These are phyloP conservation scores for Eublepharis macularius DNA, from an alignment of 2,113 vertebrate species.

Conservation along the genomic window DNA sequence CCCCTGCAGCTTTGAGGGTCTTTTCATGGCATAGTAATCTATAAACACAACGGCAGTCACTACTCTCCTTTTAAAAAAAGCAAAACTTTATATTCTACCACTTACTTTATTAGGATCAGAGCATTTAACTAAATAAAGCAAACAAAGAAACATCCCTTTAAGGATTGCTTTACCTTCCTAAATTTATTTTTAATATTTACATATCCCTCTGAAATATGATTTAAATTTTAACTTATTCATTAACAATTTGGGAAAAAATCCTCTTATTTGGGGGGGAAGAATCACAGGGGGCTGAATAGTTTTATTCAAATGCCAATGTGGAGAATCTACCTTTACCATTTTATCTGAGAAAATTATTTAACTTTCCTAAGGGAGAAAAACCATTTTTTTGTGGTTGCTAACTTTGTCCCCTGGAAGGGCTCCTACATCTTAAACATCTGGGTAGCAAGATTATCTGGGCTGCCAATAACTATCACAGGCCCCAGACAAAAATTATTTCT, in stretches of 20 bases:
- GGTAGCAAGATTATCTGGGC: no score
- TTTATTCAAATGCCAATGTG: neutral
- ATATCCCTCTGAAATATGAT: conserved; percentile 14
- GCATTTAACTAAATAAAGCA: conserved; percentile 80
- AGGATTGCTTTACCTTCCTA: conserved; percentile 19
- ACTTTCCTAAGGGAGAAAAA: conserved; percentile 16
- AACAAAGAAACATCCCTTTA: neutral
- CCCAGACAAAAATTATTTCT: no score
- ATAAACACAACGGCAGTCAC: conserved; percentile 84
- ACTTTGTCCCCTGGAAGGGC: neutral
- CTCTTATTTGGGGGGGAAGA: neutral
- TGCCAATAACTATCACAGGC: no score
- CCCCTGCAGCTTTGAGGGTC: conserved; percentile 81
- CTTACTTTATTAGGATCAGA: conserved; percentile 73
- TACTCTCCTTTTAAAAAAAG: conserved; percentile 67
- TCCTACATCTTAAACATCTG: neutral
- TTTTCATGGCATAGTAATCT: conserved; percentile 81
- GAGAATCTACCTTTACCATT: neutral
- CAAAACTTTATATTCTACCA: conserved; percentile 61
- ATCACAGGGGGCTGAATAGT: conserved; percentile 6
- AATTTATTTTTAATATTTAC: neutral
- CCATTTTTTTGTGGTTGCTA: neutral
- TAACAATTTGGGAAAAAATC: neutral
- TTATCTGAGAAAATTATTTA: conserved; percentile 11
- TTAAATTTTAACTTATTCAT: neutral